Evolutionary conservation across 2,113 vertebrate species (phyloP), one percentile per base, ranked within the genome.

Genomic region (Myotis lucifugus): DNA sequence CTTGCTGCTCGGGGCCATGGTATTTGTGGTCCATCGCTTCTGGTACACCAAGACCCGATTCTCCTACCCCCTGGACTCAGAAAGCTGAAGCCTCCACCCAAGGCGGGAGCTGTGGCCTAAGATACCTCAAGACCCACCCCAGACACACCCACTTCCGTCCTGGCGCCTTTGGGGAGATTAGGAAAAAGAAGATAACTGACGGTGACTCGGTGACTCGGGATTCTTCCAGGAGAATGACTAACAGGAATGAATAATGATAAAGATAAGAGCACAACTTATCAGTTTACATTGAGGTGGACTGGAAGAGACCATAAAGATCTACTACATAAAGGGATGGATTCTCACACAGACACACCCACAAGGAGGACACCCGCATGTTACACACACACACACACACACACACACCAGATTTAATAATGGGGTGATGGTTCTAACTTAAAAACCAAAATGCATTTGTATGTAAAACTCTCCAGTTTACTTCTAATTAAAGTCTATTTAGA

Each of bases 401-500:
- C 6, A 29, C 29, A 25, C 13, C 46, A 64, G 14, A 52, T 46
- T 69, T 76, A 34, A 50, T 54, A 74, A 54, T 37, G n/a, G 3
- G 34, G 29, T 78, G n/a, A 84, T 67, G 85, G 37, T 29, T 95
- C 42, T 84, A 40, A 69, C 23, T 89, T 94, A 81, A 93, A 90
- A 86, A 67, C 42, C 52, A 86, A 74, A 56, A 83, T 74, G 21
- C 5, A 85, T 92, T 90, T 90, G 86, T 66, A 86, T 67, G 42
- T 42, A 69, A 90, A 90, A 95, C 52, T 78, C 87, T 86, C 29
- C 59, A 27, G 29, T 92, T 84, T 91, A 85, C 74, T 82, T 95
- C 77, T 95, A 82, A 97, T 85, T 96, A 73, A 97, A 93, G 17
- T 54, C 52, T 97, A 91, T 94, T 94, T 95, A 84, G 90, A 74